Conservation (phyloP, 2,888 invertebrate genomes). For the Latrodectus hesperus region DNA sequence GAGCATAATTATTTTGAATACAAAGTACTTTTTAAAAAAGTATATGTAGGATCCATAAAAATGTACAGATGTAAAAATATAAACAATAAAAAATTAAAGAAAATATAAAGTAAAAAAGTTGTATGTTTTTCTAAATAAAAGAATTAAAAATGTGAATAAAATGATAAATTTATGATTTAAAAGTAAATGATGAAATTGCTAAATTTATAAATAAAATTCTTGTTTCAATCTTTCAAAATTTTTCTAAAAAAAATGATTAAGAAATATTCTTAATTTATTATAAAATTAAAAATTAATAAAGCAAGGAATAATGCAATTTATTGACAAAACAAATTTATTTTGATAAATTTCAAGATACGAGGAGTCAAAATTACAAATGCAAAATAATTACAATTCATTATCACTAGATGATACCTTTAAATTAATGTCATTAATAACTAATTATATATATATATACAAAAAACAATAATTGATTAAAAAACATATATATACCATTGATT, state of each 20-base stretch:
- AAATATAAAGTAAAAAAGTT: background rate
- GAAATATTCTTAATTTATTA: no score
- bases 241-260: no score
- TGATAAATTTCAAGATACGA: conserved; percentile 41
- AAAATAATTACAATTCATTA: conserved; percentile 61
- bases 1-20: no score
- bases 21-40: no score
- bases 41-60: no score
- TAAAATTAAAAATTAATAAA: no score
- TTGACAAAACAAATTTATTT: conserved; percentile 62
- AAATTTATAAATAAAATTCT: no score
- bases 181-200: no score
- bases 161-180: background rate
- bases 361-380: conserved; percentile 63
- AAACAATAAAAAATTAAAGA: no score
- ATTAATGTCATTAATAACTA: conserved; percentile 24
- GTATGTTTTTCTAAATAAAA: background rate
- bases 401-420: conserved; percentile 35
- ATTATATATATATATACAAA: conserved; percentile 32
- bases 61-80: no score
- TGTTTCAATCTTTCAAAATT: no score
- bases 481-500: conserved; percentile 39
- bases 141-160: background rate
- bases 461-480: conserved; percentile 39
- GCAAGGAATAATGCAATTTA: background rate